Percentiles rank a stretch among this genome's conserved stretches.
These are phyloP conservation scores for Phataginus tricuspis DNA, from an alignment of 2,797 vertebrate species.

Conservation along the genomic window DNA sequence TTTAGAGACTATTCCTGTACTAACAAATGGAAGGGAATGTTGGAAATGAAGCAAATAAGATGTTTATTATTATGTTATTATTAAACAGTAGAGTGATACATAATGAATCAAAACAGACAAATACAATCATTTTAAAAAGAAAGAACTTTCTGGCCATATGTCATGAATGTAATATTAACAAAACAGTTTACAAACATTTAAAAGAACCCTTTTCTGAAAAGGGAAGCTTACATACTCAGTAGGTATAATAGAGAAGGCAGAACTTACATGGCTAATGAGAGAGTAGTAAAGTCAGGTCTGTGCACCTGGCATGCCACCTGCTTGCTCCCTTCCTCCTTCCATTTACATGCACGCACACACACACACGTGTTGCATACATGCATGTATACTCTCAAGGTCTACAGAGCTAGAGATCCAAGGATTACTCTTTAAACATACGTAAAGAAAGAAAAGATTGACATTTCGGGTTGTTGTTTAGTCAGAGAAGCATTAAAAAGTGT, in stretches of 20 bases:
- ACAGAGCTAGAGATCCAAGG: background rate
- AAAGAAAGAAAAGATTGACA: conserved; percentile 13
- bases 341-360: background rate
- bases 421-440: background rate
- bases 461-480: background rate
- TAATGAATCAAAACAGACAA: background rate
- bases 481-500: background rate
- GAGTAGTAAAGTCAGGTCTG: background rate
- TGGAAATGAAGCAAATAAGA: background rate
- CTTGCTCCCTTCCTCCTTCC: background rate
- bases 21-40: background rate
- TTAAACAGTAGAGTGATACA: background rate
- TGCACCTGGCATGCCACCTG: background rate
- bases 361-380: background rate
- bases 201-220: background rate
- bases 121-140: conserved; percentile 6
- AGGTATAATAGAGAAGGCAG: background rate
- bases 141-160: background rate
- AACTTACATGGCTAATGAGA: background rate
- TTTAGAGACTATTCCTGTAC: background rate
- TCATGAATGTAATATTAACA: background rate
- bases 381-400: background rate
- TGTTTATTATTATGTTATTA: background rate
- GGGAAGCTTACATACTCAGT: background rate
- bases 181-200: conserved; percentile 7